phyloP scores from a whole-genome alignment of 2,888 invertebrate species.

The Nasonovia ribisnigri region DNA sequence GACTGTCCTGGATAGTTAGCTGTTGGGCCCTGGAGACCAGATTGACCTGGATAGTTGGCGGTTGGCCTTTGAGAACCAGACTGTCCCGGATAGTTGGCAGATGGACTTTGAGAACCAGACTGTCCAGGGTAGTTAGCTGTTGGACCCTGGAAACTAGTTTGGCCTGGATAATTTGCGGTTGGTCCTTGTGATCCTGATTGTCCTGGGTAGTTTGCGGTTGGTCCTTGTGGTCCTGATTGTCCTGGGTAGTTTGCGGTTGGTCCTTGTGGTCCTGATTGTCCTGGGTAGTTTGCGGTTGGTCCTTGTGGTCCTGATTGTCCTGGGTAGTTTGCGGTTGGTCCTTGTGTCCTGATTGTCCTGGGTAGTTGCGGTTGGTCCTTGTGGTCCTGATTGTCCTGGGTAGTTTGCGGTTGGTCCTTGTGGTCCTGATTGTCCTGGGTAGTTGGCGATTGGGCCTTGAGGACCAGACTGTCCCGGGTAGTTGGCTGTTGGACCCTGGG shows the following conservation, averaged over 20 bases:
- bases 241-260: conserved; percentile 64
- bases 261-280: conserved; percentile 65
- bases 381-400: conserved; percentile 67
- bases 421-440: conserved; percentile 67
- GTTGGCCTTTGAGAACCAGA: conserved; percentile 69
- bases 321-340: conserved; percentile 66
- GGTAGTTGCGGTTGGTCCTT: conserved; percentile 70
- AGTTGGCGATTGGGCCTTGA: conserved; percentile 67
- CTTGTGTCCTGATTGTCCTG: conserved; percentile 67
- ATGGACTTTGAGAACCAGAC: conserved; percentile 67
- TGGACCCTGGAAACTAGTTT: conserved; percentile 66
- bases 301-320: conserved; percentile 66
- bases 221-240: conserved; percentile 68
- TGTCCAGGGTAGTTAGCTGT: conserved; percentile 64
- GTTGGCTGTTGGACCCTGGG: conserved; percentile 68
- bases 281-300: conserved; percentile 68
- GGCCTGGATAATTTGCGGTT: conserved; percentile 67
- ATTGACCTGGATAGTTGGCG: conserved; percentile 65
- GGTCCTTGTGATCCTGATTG: conserved; percentile 60
- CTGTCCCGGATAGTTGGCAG: conserved; percentile 65
- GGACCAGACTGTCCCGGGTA: conserved; percentile 68
- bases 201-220: conserved; percentile 66
- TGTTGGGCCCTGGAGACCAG: conserved; percentile 69
- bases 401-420: conserved; percentile 67
- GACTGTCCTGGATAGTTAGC: background rate